Base-by-base conservation (phyloP, 2,113 vertebrate species). In the Thunnus thynnus region DNA sequence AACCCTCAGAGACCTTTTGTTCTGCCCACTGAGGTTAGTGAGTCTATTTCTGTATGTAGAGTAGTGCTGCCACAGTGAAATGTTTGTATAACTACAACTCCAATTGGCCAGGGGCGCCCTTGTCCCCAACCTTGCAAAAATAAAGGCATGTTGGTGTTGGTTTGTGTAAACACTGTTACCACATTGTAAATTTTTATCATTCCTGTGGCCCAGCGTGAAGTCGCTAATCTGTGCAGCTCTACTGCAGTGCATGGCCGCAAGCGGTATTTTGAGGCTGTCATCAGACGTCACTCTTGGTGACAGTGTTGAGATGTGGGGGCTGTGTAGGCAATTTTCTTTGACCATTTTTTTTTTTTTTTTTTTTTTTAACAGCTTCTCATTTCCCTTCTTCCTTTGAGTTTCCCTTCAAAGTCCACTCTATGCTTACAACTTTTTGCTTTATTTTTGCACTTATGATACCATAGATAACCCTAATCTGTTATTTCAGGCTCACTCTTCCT, bases 141-240 rank as follows among this genome's bases (percentile, higher is more conserved):
- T 64, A 68, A 20, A 75, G 32, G 51, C 20, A 17, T 1, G 3
- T 20, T 68, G 50, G 58, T 48, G 47, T 54, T 54, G 46, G 55
- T 60, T 68, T 64, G 70, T 67, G 76, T 88, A 78, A 80, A 82
- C 13, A 11, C 41, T 74, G 41, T 76, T 74, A 58, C 75, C 83
- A 89, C 78, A 32, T 75, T 56, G 56, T 78, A 73, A 56, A 86
- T 65, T 51, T 62, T 22, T 13, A 62, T 50, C 65, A 76, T 82
- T 86, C 84, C 78, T 75, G 78, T 54, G 68, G 85, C 48, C 10
- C 73, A 56, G 73, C 17, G 12, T 50, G 77, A 61, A 68, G 47
- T 46, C 3, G 17, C 32, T 55, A 3, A 10, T 51, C 61, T 60
- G 32, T 46, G 17, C 72, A 51, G 61, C 64, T 54, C 47, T 2